Evolutionary conservation across 2,113 vertebrate species (phyloP), one percentile per base, ranked within the genome.

Genomic region (Bolborhynchus lineola): DNA sequence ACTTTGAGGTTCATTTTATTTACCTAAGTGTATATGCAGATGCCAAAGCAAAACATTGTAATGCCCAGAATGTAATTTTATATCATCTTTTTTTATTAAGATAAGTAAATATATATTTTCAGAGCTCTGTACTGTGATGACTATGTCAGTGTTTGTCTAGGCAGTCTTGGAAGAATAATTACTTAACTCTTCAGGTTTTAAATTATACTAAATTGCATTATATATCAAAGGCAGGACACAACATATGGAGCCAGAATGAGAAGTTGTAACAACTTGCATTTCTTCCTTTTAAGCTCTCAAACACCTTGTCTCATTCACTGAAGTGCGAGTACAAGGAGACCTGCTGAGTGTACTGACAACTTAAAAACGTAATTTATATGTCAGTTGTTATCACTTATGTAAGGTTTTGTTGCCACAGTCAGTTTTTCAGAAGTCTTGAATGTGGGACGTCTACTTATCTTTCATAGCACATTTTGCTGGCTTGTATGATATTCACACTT

Each of bases 131-230:
- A 74, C 19, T 82, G 2, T 77, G 63, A 64, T 86, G 60, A 53
- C 19, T 74, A 4, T 63, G 72, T 63, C 91, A 92, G 11, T 59
- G 80, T 95, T 95, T 94, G 94, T 95, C 94, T 95, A 96, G 94
- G 96, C 92, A 88, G 72, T 68, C 64, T n/a, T 62, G 75, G 63
- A 92, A 90, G 63, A 86, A 47, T 80, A 88, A 50, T 57, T 87
- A 87, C 60, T 93, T 88, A 82, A 83, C 71, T 88, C 72, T 42
- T 72, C 59, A 63, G 60, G 37, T 90, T 83, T 93, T 60, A 94
- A 93, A 93, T 92, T 94, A 77, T 37, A 29, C 86, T 71, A 92
- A 90, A 74, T 92, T 91, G 50, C 46, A 26, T 75, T 67, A 10
- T 29, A 9, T 86, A 81, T 94, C 88, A 92, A 94, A 93, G 82